Percentiles rank a stretch among this genome's conserved stretches.
These are phyloP conservation scores for Agrotis segetum DNA, from an alignment of 2,888 invertebrate genomes.

Conservation along the genomic window DNA sequence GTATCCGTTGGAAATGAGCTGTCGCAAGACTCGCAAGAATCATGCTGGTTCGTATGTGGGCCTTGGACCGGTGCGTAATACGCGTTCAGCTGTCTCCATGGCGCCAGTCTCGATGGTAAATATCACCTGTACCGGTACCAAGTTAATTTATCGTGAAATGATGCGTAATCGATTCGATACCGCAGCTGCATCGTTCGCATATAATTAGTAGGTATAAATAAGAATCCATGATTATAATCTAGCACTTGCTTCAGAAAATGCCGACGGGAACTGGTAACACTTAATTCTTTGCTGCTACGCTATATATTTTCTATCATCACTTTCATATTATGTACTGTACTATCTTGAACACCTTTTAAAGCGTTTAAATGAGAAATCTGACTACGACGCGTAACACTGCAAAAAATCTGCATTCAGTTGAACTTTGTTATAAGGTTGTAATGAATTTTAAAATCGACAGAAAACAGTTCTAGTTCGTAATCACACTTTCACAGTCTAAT, in stretches of 20 bases:
- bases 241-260: constrained; percentile 47
- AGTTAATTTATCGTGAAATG: constrained; percentile 69
- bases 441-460: background rate
- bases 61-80: constrained; percentile 52
- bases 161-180: constrained; percentile 66
- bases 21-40: constrained; percentile 29
- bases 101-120: constrained; percentile 68
- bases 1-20: constrained; percentile 54
- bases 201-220: constrained; percentile 64
- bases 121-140: constrained; percentile 69
- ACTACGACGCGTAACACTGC: background rate
- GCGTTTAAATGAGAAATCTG: background rate
- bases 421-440: constrained; percentile 2
- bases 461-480: background rate
- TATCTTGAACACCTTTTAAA: background rate
- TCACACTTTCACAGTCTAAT: no score
- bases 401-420: constrained; percentile 19
- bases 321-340: background rate
- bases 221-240: constrained; percentile 56
- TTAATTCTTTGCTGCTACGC: constrained; percentile 13
- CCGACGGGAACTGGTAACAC: constrained; percentile 44
- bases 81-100: constrained; percentile 66
- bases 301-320: constrained; percentile 31
- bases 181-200: constrained; percentile 66
- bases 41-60: constrained; percentile 23